Conservation (phyloP, 1,140 invertebrate genomes). For the Bilobella aurantiaca region DNA sequence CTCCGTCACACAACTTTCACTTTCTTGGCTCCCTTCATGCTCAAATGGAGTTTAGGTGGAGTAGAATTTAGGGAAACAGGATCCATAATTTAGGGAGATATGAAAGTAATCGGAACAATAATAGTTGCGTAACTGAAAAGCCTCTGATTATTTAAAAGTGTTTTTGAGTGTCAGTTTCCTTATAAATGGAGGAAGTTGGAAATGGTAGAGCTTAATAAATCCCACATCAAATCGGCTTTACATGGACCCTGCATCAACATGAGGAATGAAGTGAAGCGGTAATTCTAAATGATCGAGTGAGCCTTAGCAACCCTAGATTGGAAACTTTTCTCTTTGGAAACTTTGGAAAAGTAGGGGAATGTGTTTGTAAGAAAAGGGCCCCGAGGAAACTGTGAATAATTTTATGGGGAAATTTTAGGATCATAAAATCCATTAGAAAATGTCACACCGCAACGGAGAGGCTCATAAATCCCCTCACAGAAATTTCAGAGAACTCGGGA, state of each 20-base stretch:
- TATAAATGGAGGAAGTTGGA: neutral
- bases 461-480: neutral
- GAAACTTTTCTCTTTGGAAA: neutral
- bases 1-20: no score
- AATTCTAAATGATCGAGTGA: slow-evolving; percentile 2
- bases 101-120: no score
- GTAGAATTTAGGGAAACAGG: no score
- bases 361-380: neutral
- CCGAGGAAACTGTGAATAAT: neutral
- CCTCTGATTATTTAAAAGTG: no score
- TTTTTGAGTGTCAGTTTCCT: no score
- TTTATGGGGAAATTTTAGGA: slow-evolving; percentile 8
- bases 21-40: no score
- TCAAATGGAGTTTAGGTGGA: no score
- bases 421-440: slow-evolving; percentile 9
- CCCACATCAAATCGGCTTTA: neutral
- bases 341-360: neutral
- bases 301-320: no score
- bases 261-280: neutral
- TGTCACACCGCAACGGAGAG: neutral
- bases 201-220: neutral
- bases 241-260: neutral
- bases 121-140: no score
- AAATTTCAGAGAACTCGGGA: neutral
- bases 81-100: no score